Evolutionary conservation across 2,113 vertebrate species (phyloP).

Genomic region (Chaenogobius annularis): DNA sequence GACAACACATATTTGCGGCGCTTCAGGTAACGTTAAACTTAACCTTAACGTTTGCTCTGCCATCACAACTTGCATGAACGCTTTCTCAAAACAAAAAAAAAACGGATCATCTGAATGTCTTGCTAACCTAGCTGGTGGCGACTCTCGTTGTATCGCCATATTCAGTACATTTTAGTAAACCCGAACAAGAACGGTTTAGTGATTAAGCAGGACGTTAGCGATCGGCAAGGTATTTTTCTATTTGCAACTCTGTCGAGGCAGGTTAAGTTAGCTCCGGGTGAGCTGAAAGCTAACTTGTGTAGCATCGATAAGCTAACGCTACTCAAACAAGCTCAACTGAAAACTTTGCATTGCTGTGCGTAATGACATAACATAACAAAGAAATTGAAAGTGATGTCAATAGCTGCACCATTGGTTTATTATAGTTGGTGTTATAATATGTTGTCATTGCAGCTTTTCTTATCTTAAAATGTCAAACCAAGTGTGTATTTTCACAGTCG

Average conservation of each 20-base stretch:
- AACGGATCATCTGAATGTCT: conserved; percentile 12
- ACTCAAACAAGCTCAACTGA: not conserved
- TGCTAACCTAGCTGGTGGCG: not conserved
- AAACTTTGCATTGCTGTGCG: not conserved
- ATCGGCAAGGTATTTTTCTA: not conserved
- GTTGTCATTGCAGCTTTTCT: not conserved
- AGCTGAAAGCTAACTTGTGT: conserved; percentile 19
- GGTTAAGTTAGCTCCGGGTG: conserved; percentile 32
- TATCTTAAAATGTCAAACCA: not conserved
- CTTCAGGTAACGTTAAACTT: conserved; percentile 26
- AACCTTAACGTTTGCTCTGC: not conserved
- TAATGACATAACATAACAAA: not conserved
- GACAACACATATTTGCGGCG: not conserved
- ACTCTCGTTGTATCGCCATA: not conserved
- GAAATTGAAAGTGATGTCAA: not conserved
- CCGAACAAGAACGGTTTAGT: not conserved
- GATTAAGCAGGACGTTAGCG: not conserved
- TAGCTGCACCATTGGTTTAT: not conserved
- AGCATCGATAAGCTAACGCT: conserved; percentile 14
- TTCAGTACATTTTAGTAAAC: not conserved
- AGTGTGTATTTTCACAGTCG: not conserved
- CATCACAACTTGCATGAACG: conserved; percentile 1
- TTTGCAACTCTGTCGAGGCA: conserved; percentile 24
- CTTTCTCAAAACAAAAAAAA: conserved; percentile 26
- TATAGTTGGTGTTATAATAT: not conserved